phyloP scores from a whole-genome alignment of 2,797 vertebrate genomes.

The Sphenodon punctatus region DNA sequence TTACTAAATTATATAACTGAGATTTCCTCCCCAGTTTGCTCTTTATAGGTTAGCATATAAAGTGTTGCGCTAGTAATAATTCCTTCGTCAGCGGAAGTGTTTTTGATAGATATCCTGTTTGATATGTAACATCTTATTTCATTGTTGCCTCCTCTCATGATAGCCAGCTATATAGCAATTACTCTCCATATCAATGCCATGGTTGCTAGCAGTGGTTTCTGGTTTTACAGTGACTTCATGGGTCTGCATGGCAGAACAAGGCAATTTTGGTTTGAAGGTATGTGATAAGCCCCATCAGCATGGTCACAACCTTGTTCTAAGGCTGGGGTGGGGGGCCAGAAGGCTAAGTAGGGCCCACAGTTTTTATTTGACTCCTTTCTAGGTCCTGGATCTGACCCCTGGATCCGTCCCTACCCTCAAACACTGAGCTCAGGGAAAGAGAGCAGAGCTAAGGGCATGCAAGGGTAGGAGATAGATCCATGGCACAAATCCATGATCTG shows the following conservation, averaged over 20 bases:
- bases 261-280: conserved; percentile 34
- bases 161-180: conserved; percentile 8
- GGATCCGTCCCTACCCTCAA: too few species aligned
- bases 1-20: conserved; percentile 36
- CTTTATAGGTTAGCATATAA: not conserved
- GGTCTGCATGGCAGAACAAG: conserved; percentile 28
- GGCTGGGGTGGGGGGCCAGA: too few species aligned
- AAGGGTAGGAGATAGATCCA: too few species aligned
- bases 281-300: conserved; percentile 11
- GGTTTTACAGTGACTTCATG: conserved; percentile 30
- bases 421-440: too few species aligned
- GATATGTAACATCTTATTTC: conserved; percentile 19
- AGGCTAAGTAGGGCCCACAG: too few species aligned
- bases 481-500: too few species aligned
- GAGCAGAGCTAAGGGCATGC: too few species aligned
- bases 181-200: conserved; percentile 17
- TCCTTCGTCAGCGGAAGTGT: not conserved
- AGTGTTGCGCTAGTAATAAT: not conserved
- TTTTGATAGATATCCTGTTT: not conserved
- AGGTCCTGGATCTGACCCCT: too few species aligned
- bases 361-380: too few species aligned
- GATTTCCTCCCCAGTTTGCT: not conserved
- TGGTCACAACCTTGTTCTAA: too few species aligned
- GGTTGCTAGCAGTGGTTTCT: conserved; percentile 39
- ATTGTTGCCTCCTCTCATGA: not conserved